Conservation (phyloP, 2,797 vertebrate genomes). For the Halcyon smyrnensis region DNA sequence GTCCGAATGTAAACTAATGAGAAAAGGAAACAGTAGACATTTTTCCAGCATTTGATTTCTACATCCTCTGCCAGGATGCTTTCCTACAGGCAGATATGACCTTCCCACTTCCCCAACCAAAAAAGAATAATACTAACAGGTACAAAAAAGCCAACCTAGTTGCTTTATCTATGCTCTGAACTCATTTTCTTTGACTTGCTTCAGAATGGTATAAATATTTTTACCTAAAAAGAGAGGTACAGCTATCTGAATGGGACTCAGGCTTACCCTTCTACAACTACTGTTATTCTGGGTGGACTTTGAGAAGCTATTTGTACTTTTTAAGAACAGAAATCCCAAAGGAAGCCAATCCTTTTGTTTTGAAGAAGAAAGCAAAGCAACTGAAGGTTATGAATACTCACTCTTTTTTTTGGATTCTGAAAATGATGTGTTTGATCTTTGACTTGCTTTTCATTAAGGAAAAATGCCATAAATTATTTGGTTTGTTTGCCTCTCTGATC, state of each 20-base stretch:
- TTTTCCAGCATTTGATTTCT: not conserved
- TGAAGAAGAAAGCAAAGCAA: slow-evolving; percentile 45
- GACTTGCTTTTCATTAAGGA: slow-evolving; percentile 51
- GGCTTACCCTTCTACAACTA: not conserved
- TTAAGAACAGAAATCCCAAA: slow-evolving; percentile 43
- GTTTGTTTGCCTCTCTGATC: slow-evolving; percentile 36
- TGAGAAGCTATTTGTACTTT: slow-evolving; percentile 44
- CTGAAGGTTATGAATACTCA: slow-evolving; percentile 48
- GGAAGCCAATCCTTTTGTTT: slow-evolving; percentile 36
- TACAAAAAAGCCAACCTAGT: not conserved
- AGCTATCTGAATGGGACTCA: not conserved
- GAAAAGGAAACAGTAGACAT: not conserved
- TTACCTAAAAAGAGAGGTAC: slow-evolving; percentile 4
- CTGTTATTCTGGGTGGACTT: slow-evolving; percentile 6
- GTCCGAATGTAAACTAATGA: not conserved
- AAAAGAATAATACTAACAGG: not conserved
- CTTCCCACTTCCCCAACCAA: not conserved
- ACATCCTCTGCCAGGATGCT: not conserved
- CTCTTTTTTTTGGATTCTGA: not conserved
- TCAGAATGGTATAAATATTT: slow-evolving; percentile 12
- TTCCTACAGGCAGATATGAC: not conserved
- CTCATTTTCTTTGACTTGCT: slow-evolving; percentile 1
- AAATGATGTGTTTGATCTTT: slow-evolving; percentile 34
- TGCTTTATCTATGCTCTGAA: slow-evolving; percentile 18
- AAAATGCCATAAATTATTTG: slow-evolving; percentile 63